Base-by-base conservation (phyloP, 2,113 vertebrate species). In the Bubo bubo region DNA sequence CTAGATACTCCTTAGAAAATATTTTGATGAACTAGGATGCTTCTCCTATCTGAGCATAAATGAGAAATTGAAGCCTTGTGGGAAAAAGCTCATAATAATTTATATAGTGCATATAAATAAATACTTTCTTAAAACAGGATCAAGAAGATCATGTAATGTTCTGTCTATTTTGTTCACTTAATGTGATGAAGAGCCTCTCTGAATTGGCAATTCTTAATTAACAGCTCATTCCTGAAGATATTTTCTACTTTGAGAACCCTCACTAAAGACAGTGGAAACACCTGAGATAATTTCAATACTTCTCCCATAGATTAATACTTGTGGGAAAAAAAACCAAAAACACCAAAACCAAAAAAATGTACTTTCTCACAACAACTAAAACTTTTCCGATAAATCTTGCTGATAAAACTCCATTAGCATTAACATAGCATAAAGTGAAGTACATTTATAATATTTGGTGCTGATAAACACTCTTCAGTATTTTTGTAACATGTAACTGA, bases 341-440 rank as follows among this genome's bases (percentile, higher is more conserved):
- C 1, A 2, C 6, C 28, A 10, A 1, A 8, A 39, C 24, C n/a
- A 9, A 1, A 8, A n/a, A 12, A 26, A 56, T 1, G 4, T 39
- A 28, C 34, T 82, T 94, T 82, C 59, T 64, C 13, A 76, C 4
- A 81, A 60, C 27, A 73, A 27, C 26, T 56, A 22, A 47, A 47
- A 70, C 11, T 53, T 80, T 43, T 81, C 21, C 59, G 22, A 52
- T 49, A 79, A 67, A 34, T 63, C 22, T 58, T 83, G n/a, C 21
- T 82, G 66, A 22, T 41, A 79, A 37, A 53, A 50, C 7, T 49
- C 12, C 11, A 45, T 21, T 59, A 85, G 10, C 28, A 52, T 82
- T 72, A 86, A 68, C 43, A 64, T 4, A 63, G n/a, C 56, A 86
- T 60, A 58, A 79, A 72, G 14, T 26, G n/a, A 58, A 43, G 21